Evolutionary conservation across 1,140 invertebrate species (phyloP).

Genomic region (Amphibalanus amphitrite): DNA sequence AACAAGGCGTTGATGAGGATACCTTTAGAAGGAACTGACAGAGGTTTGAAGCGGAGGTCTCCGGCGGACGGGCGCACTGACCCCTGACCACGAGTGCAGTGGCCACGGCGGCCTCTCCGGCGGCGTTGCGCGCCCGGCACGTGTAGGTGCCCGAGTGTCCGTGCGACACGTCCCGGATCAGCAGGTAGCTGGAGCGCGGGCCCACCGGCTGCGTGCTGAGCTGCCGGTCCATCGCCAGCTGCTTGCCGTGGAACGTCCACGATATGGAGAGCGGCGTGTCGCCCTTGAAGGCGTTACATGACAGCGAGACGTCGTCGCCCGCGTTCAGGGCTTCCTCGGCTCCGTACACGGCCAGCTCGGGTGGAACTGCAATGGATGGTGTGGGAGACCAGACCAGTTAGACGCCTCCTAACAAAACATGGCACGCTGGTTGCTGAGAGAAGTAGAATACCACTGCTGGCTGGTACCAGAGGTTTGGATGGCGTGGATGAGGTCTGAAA

Average conservation of each 20-base stretch:
- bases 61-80: neutral
- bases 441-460: no score
- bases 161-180: no score
- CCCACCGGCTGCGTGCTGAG: slow-evolving; percentile 36
- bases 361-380: slow-evolving; percentile 3
- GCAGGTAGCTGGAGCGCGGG: slow-evolving; percentile 49
- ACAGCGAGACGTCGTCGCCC: slow-evolving; percentile 38
- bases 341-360: neutral
- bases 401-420: no score
- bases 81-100: neutral
- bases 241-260: no score
- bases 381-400: no score
- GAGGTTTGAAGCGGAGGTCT: no score
- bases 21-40: no score
- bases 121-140: slow-evolving; percentile 29
- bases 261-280: slow-evolving; percentile 66
- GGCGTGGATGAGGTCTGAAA: no score
- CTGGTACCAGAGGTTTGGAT: no score
- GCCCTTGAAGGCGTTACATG: slow-evolving; percentile 72
- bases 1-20: no score
- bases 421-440: no score
- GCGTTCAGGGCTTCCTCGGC: slow-evolving; percentile 47
- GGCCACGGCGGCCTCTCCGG: slow-evolving; percentile 19
- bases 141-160: slow-evolving; percentile 31
- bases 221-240: no score